Evolutionary conservation across 2,888 invertebrate species (phyloP), one percentile per base, ranked within the genome.

Genomic region (Pocota personata): DNA sequence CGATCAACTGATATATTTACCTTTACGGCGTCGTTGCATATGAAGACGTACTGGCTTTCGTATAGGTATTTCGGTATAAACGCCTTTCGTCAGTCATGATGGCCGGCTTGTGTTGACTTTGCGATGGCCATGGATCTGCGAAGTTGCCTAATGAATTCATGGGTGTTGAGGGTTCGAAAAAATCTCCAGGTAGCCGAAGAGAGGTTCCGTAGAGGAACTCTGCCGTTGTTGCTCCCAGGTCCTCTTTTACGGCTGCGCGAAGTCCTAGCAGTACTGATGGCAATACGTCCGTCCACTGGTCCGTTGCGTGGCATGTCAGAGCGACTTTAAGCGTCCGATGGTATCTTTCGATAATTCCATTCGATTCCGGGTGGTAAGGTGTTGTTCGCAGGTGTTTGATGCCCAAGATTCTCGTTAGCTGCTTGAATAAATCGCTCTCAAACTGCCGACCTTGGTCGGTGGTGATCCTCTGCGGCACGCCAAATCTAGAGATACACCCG

Each of bases 181-280:
- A 69, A 1, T 78, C 60, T 37, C 78, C 78, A 32, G 90, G 90
- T 3, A 91, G 32, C 0, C 87, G 80, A 2, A 91, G 62, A 0
- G 78, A 62, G 40, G 82, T 79, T 0, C 91, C 90, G 66, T 90
- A 90, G 0, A 90, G 82, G 57, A 91, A 52, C 57, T 90, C 88
- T 0, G 90, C 89, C 27, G 90, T 60, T 4, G 89, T 87, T 12
- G 88, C 69, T 12, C 88, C 60, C 0, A 89, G 32, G 71, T 90
- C 89, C 19, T 89, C 89, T 46, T 89, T 90, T 10, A 75, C 71
- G 0, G 87, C 67, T 0, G 89, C 82, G 2, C 90, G 87, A 1
- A 91, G 37, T 0, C 90, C 91, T 1, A 92, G 82, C 0, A 91
- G 77, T 1, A 91, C 89, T 6, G 87, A 78, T 0, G 91, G 91